Base-by-base conservation (phyloP, 2,797 vertebrate species). In the Halcyon leucocephala region DNA sequence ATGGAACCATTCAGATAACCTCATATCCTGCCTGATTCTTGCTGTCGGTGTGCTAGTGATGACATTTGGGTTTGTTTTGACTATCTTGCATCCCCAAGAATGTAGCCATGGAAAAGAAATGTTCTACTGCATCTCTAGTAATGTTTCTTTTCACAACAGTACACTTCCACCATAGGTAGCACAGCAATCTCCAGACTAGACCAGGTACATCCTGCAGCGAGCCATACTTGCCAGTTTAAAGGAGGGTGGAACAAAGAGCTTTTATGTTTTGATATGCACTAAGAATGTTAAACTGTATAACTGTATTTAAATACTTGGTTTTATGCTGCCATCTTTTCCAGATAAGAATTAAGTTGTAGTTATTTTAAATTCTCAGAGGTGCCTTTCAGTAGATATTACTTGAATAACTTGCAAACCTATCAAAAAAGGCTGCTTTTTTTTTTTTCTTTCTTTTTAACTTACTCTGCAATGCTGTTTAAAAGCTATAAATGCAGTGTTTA, bases 71-170 rank as follows among this genome's bases (percentile, higher is more conserved):
- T 98, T 99, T 87, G 76, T 98, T 96, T 98, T 99, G 99, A 98
- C 98, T 4, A 35, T 98, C 77, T 96, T 99, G 49, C 97, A 97
- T 96, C 98, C 98, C 90, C 98, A 99, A 89, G 98, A 98, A 90
- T 99, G 99, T 77, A 99, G 98, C 62, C 99, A 99, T 1, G 99
- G 99, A 39, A 98, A 96, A 58, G 99, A 99, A 96, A 99, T 99
- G 98, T 99, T 99, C 96, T 99, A 99, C 97, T 99, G 99, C 82
- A 87, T 97, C 29, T 69, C 97, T 26, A 90, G 97, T 76, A 99
- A 99, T 70, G 26, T 67, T 62, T 98, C 99, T 35, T 62, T 95
- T n/a, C 79, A 72, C 17, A 98, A 97, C 66, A 94, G 51, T 70
- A 98, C 98, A 3, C 77, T 92, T 41, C 89, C 97, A 48, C 98